These are phyloP conservation scores for Menura novaehollandiae DNA, from an alignment of 2,113 vertebrate genomes.

Conservation along the genomic window DNA sequence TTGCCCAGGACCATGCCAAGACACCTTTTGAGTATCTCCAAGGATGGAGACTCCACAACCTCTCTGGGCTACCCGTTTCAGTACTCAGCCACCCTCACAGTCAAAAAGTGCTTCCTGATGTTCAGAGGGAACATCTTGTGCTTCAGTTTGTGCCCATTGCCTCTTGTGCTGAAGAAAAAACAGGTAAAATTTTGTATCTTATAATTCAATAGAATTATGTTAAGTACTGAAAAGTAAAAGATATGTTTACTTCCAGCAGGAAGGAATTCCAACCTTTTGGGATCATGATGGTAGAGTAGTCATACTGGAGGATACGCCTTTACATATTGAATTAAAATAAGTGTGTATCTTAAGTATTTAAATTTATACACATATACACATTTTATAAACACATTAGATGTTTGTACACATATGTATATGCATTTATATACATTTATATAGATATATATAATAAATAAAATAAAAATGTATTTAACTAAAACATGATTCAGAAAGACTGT, in stretches of 20 bases:
- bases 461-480: neutral
- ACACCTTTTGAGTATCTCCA: neutral
- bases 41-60: neutral
- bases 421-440: neutral
- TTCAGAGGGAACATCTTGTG: neutral
- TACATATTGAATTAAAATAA: neutral
- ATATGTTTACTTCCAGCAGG: neutral
- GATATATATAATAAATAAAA: neutral
- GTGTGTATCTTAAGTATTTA: neutral
- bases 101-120: neutral
- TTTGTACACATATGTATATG: neutral
- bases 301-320: neutral
- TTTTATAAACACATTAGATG: neutral
- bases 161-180: neutral
- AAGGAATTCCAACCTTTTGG: neutral
- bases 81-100: neutral
- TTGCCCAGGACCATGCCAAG: neutral
- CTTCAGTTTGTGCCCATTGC: neutral
- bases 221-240: neutral
- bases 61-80: neutral
- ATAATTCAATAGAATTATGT: neutral
- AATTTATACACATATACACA: neutral
- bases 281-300: neutral
- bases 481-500: neutral
- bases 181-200: neutral